Percentiles rank a stretch among this genome's conserved stretches.
phyloP scores from a whole-genome alignment of 1,140 invertebrate species.

The Marisa cornuarietis region DNA sequence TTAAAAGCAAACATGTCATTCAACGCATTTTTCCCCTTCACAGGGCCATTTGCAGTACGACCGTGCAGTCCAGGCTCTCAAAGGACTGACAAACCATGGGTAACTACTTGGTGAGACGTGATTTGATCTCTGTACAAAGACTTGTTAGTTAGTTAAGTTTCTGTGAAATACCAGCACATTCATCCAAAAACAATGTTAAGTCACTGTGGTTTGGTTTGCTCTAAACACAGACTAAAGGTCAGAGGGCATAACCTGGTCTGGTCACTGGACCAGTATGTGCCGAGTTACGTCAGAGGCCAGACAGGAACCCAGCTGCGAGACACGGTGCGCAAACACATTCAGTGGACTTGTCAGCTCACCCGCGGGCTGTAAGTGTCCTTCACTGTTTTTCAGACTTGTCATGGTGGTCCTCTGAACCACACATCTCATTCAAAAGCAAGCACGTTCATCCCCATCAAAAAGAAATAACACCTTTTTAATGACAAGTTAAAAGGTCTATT shows the following conservation, averaged over 20 bases:
- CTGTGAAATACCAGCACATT: not conserved
- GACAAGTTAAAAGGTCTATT: too few relatives aligned
- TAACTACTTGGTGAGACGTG: not conserved
- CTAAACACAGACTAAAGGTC: conserved; percentile 16
- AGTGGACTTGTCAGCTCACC: conserved; percentile 1
- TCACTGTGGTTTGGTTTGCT: not conserved
- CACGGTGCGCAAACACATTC: conserved; percentile 10
- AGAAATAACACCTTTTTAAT: too few relatives aligned
- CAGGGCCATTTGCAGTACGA: conserved; percentile 9
- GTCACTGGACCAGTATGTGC: conserved; percentile 7
- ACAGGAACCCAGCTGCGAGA: conserved; percentile 3
- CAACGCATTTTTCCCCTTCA: not conserved
- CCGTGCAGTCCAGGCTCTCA: not conserved
- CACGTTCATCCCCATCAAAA: too few relatives aligned
- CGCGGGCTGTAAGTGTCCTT: conserved; percentile 15
- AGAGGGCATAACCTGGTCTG: conserved; percentile 28
- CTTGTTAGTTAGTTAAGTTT: too few relatives aligned
- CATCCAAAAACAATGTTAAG: not conserved
- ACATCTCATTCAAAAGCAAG: too few relatives aligned
- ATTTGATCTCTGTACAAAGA: not conserved
- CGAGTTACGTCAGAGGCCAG: conserved; percentile 12
- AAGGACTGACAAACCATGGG: conserved; percentile 3
- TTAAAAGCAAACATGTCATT: not conserved
- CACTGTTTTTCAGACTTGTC: too few relatives aligned
- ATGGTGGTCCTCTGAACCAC: too few relatives aligned